Percentiles rank a stretch among this genome's conserved stretches.
These are phyloP conservation scores for Neodiprion lecontei DNA, from an alignment of 1,140 invertebrate genomes.

Conservation along the genomic window DNA sequence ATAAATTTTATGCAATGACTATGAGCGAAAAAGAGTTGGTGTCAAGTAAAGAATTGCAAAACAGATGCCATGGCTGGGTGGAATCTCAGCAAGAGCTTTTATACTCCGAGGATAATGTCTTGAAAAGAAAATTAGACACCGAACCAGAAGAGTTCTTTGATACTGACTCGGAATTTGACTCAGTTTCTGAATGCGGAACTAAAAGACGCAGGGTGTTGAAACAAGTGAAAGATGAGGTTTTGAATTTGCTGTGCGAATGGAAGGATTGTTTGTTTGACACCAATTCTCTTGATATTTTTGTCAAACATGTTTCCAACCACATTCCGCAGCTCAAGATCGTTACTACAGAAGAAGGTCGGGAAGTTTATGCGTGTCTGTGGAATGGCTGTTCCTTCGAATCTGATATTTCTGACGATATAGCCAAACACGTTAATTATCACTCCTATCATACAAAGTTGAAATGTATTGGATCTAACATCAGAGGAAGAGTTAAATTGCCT, in stretches of 20 bases:
- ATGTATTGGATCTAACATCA: conserved; percentile 71
- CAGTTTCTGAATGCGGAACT: conserved; percentile 54
- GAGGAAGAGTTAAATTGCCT: conserved; percentile 67
- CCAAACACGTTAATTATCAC: conserved; percentile 79
- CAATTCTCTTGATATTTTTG: conserved; percentile 43
- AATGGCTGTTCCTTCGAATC: conserved; percentile 67
- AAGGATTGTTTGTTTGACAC: conserved; percentile 42
- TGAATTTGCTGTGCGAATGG: conserved; percentile 55
- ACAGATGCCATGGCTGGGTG: conserved; percentile 52
- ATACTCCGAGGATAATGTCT: conserved; percentile 22
- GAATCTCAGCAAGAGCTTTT: conserved; percentile 37
- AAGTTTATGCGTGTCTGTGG: conserved; percentile 70
- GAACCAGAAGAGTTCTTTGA: conserved; percentile 45
- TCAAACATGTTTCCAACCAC: conserved; percentile 53
- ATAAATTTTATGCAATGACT: conserved; percentile 20
- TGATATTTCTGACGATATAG: conserved; percentile 62
- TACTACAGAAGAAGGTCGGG: conserved; percentile 37
- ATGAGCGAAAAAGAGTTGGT: conserved; percentile 38
- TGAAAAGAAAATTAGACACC: conserved; percentile 31
- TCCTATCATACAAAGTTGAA: conserved; percentile 77
- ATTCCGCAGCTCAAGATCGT: conserved; percentile 47
- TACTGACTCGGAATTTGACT: conserved; percentile 58
- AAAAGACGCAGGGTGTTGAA: conserved; percentile 45
- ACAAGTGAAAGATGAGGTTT: conserved; percentile 45
- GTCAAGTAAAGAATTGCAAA: conserved; percentile 44